Base-by-base conservation (phyloP, 2,797 vertebrate genomes). In the Chrysolophus pictus region DNA sequence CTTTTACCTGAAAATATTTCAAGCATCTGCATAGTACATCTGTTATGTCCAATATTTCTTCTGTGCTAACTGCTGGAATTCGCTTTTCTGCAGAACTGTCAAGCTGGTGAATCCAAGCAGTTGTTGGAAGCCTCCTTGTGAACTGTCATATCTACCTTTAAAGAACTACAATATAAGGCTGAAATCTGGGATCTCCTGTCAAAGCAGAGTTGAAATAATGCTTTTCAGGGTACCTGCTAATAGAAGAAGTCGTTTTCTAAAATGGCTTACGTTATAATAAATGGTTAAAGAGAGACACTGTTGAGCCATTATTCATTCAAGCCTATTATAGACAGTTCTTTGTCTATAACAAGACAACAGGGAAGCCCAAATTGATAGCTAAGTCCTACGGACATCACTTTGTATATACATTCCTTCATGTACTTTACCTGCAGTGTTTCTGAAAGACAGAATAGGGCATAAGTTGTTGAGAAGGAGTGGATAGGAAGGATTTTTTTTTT, bases 311-410 rank as follows among this genome's bases (percentile, higher is more conserved):
- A 13, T 60, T 96, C 81, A 76, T 87, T 90, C 24, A 11, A 83
- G 64, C 69, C 74, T 87, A 82, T 85, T 94, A 42, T 2, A 88
- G 91, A 49, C 89, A 95, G 91, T 58, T 75, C 93, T 87, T 92
- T 88, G 79, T 84, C 84, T 88, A 51, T 83, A 91, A 53, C 3
- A 59, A 76, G 88, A 39, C 84, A 93, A 91, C 84, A 84, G 88
- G 90, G 87, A 94, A 96, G 55, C 58, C 87, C 91, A 90, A 91
- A 93, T 58, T 96, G 94, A 94, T 94, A 95, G 84, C 55, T 88
- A 77, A 92, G 88, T 73, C 91, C 76, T 80, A 76, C 87, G 5
- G 19, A 26, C 63, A 88, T 33, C 73, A 75, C 91, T 90, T 64
- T 91, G 53, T 72, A 23, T 28, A 15, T 87, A 46, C 56, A 56